Percentiles rank a stretch among this genome's conserved stretches.
Evolutionary conservation across 1,140 invertebrate species (phyloP).

Genomic region (Musca vetustissima): DNA sequence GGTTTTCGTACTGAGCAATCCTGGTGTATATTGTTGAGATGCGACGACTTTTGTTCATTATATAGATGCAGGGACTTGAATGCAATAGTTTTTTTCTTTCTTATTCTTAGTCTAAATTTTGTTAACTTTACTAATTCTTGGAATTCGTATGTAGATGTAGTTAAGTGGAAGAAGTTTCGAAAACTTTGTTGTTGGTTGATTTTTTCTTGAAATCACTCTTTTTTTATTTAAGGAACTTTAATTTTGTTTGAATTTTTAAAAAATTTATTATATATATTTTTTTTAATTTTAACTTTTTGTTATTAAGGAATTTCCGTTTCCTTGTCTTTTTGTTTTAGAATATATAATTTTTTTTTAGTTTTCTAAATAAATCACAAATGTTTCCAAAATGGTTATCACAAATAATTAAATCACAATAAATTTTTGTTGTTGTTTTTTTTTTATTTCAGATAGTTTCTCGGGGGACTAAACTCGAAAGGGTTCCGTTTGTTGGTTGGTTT

Average conservation of each 20-base stretch:
- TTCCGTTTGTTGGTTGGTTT: too few relatives aligned
- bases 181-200: neutral
- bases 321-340: too few relatives aligned
- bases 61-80: neutral
- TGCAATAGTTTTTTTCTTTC: neutral
- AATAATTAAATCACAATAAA: neutral
- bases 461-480: too few relatives aligned
- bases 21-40: neutral
- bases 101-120: neutral
- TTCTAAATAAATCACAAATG: constrained; percentile 8
- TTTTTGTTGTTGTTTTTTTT: too few relatives aligned
- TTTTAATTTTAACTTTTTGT: neutral
- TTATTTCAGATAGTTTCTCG: too few relatives aligned
- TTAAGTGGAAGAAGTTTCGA: neutral
- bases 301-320: too few relatives aligned
- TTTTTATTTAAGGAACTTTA: constrained; percentile 3
- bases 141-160: neutral
- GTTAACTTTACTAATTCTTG: neutral
- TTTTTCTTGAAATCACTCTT: neutral
- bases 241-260: constrained; percentile 1
- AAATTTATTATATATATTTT: neutral
- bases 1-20: constrained; percentile 16
- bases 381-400: neutral
- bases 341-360: neutral
- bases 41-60: constrained; percentile 18